Base-by-base conservation (phyloP, 92 coral and sea anemone species). In the Desmophyllum pertusum region DNA sequence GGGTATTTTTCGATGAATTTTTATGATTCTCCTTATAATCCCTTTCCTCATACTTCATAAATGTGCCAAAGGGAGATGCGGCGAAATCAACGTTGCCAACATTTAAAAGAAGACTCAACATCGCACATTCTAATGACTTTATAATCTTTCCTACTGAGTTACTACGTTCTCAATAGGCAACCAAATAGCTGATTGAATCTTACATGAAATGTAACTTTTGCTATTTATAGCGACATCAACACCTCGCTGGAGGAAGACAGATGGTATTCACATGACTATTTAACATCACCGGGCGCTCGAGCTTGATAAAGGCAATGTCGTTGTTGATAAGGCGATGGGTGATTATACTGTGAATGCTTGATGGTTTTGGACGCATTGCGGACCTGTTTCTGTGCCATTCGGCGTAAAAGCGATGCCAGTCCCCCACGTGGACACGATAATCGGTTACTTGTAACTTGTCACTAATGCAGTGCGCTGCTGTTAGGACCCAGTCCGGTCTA, bases 251-350 rank as follows among this genome's bases (percentile, higher is more conserved):
- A 57, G 89, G 79, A 46, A 72, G 66, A 51, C 89, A 86, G 67
- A 76, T 70, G 15, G 85, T 79, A 62, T 79, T 86, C 80, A 79
- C 89, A 71, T 86, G 89, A 72, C 89, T 86, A 30, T 79, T 86
- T 31, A 86, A 76, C 69, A 86, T 37, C n/a, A 83, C 89, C 7
- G 88, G 88, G 7, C 70, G 83, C 71, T 85, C 63, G n/a, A 85
- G 88, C 53, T 67, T 85, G 63, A 85, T 77, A 8, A 85, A 67
- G 9, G 84, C 88, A 66, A 85, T 85, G 84, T 77, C 88, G 50
- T 85, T 85, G 77, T 66, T 77, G 45, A 85, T 75, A n/a, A 43
- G 77, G 65, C 46, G 84, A 67, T 7, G 78, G 72, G 50, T 63
- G 21, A 36, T 85, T 40, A 35, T 65, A 77, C 37, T 69, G 66